Conservation (phyloP, 2,797 vertebrate genomes). For the Melanotaenia nigrans region DNA sequence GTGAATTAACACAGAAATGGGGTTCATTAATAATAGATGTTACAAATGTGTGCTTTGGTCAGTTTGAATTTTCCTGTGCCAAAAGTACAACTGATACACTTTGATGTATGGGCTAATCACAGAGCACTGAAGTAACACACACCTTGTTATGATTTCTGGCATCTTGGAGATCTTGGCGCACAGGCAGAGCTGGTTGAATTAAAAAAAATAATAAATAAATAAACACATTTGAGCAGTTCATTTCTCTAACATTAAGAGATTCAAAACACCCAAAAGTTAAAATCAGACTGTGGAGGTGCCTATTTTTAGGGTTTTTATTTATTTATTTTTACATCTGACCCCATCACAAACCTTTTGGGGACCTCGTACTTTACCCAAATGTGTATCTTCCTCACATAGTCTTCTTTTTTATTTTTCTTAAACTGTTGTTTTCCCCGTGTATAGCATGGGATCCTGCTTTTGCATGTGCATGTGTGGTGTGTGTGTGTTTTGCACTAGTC, state of each 20-base stretch:
- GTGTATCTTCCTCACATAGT: neutral
- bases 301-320: too few relatives aligned
- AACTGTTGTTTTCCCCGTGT: conserved; percentile 12
- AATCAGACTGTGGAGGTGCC: too few relatives aligned
- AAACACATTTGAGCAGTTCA: conserved; percentile 45
- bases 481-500: conserved; percentile 15
- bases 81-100: conserved; percentile 39
- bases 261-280: conserved; percentile 13
- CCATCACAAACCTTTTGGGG: neutral
- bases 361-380: conserved; percentile 7
- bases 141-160: conserved; percentile 48
- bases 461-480: conserved; percentile 6
- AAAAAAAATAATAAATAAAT: conserved; percentile 60
- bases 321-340: too few relatives aligned
- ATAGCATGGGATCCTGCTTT: neutral
- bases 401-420: neutral
- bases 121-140: conserved; percentile 44
- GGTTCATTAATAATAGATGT: conserved; percentile 21
- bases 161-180: conserved; percentile 41
- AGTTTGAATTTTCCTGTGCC: conserved; percentile 42
- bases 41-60: conserved; percentile 28
- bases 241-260: conserved; percentile 14
- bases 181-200: conserved; percentile 60
- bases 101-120: conserved; percentile 58
- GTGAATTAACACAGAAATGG: conserved; percentile 20